These are phyloP conservation scores for Eristalis tenax DNA, from an alignment of 2,888 invertebrate genomes.

Conservation along the genomic window DNA sequence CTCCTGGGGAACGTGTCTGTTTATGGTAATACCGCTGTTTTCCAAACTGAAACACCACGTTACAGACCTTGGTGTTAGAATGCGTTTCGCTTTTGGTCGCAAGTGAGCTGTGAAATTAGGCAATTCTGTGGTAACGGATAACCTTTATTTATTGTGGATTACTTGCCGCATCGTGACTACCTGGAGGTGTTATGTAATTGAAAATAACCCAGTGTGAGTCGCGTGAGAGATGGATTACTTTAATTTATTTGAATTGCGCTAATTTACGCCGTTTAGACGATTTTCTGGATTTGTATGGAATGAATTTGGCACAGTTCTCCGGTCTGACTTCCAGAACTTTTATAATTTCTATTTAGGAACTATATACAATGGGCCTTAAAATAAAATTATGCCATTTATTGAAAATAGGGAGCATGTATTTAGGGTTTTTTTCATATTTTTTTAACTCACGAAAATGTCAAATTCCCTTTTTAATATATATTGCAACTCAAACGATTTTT, in stretches of 20 bases:
- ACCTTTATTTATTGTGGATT: slow-evolving; percentile 34
- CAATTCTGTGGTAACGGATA: slow-evolving; percentile 44
- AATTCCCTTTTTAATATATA: too few species aligned
- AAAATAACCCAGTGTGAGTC: background rate
- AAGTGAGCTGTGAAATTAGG: slow-evolving; percentile 62
- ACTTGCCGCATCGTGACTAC: background rate
- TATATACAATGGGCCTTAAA: too few species aligned
- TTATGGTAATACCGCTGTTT: background rate
- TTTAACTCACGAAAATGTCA: too few species aligned
- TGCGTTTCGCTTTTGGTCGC: slow-evolving; percentile 45
- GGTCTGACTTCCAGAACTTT: too few species aligned
- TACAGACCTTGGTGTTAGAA: background rate
- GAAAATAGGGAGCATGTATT: too few species aligned
- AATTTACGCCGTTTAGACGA: background rate
- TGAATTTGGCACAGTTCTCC: background rate
- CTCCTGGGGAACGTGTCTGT: slow-evolving; percentile 5
- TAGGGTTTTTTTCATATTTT: too few species aligned
- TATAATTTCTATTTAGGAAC: too few species aligned
- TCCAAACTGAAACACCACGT: background rate
- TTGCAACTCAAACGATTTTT: too few species aligned
- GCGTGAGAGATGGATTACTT: background rate
- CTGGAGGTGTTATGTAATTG: background rate
- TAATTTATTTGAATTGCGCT: background rate
- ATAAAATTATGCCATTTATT: too few species aligned
- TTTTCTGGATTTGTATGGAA: background rate